Base-by-base conservation (phyloP, 2,113 vertebrate species). In the Sakesphorus luctuosus region DNA sequence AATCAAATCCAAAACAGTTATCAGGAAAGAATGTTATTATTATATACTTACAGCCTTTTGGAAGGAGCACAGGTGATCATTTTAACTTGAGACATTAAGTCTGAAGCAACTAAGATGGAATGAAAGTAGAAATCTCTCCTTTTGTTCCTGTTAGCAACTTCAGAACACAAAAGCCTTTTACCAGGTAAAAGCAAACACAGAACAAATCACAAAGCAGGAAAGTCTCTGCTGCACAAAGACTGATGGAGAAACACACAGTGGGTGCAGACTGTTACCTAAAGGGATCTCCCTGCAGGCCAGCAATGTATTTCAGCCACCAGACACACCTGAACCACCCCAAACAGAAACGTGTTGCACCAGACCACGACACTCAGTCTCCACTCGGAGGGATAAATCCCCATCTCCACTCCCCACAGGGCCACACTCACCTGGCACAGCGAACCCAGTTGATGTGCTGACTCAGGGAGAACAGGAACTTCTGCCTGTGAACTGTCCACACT, bases 391-490 rank as follows among this genome's bases (percentile, higher is more conserved):
- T 19, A 83, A 69, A 61, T 29, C 29, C 35, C 17, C 8, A 71
- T 11, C 26, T 69, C 20, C n/a, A 24, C 10, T 44, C n/a, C 10
- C n/a, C 77, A 58, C n/a, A 33, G 50, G 66, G 25, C 19, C 0
- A 1, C 5, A 96, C 98, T 59, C 97, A 99, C 99, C 97, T 99
- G 87, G 99, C 99, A 97, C 99, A 99, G 94, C 99, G 99, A 95
- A 99, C 99, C 99, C 99, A 99, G 98, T 99, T 99, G 95, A 99
- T 99, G 96, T 99, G 99, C 90, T 99, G 99, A 85, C 91, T 99
- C 75, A 99, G 97, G 19, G 99, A 99, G 95, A 99, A 99, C 8
- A 99, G 98, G 89, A 99, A 99, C 93, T 99, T 99, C 96, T 99
- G 99, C 63, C 99, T 98, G 96, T 99, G 99, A 62, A 99, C 98